These are phyloP conservation scores for Hippolais icterina DNA, from an alignment of 2,113 vertebrate species.

Conservation along the genomic window DNA sequence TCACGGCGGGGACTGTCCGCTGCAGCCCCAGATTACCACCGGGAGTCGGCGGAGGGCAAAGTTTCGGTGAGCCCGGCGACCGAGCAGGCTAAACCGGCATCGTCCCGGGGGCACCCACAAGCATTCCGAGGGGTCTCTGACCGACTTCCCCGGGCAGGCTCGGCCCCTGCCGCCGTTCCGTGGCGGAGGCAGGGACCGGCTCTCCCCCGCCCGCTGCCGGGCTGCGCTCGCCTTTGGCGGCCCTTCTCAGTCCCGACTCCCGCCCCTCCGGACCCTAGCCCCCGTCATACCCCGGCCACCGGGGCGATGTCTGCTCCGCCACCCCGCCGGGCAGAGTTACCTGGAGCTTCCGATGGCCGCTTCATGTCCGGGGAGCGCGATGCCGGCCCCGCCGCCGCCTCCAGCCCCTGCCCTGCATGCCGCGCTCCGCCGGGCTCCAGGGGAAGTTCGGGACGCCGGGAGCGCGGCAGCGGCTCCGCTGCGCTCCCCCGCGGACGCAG, in stretches of 20 bases:
- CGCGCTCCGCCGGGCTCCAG: neutral
- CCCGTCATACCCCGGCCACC: neutral
- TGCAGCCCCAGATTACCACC: neutral
- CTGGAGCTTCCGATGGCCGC: neutral
- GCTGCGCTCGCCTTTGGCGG: neutral
- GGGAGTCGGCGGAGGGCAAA: neutral
- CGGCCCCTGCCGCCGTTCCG: neutral
- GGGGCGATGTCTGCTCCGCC: neutral
- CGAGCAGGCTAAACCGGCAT: neutral
- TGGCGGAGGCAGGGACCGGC: neutral
- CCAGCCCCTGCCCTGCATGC: conserved; percentile 15
- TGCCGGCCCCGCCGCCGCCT: neutral
- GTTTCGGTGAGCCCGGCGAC: neutral
- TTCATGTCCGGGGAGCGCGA: neutral
- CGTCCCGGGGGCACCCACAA: neutral
- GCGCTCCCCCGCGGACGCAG: neutral
- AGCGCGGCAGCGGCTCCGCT: neutral
- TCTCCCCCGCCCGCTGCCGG: neutral
- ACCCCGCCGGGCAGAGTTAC: neutral
- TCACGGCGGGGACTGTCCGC: too few relatives aligned
- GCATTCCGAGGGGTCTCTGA: too few relatives aligned
- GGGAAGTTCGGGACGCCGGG: neutral
- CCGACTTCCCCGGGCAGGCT: neutral
- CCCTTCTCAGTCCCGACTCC: neutral
- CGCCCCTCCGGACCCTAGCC: neutral